These are phyloP conservation scores for Drosophila tanythrix DNA, from an alignment of 2,888 invertebrate species.

Conservation along the genomic window DNA sequence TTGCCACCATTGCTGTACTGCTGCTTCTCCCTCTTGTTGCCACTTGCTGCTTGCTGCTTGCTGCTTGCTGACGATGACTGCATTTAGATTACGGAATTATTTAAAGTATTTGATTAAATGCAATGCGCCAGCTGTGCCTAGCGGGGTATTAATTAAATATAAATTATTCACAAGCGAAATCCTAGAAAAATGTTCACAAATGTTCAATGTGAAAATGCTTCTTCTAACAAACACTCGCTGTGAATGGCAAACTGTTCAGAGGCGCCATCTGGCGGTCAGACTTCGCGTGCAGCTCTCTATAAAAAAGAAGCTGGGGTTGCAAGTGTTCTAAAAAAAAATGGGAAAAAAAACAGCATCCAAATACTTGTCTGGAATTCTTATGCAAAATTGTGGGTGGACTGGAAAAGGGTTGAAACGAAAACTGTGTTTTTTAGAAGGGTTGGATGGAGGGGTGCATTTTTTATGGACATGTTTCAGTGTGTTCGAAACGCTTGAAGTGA, in stretches of 20 bases:
- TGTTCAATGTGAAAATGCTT: not conserved
- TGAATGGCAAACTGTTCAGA: constrained; percentile 11
- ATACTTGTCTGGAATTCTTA: constrained; percentile 22
- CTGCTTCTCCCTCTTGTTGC: constrained; percentile 12
- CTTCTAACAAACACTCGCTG: constrained; percentile 5
- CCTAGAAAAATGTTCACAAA: constrained; percentile 23
- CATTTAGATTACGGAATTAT: constrained; percentile 85
- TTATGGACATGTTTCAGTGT: constrained; percentile 44
- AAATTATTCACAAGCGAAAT: constrained; percentile 74
- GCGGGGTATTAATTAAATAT: constrained; percentile 76
- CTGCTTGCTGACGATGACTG: constrained; percentile 68
- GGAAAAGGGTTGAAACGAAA: constrained; percentile 68
- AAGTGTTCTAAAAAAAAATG: constrained; percentile 71
- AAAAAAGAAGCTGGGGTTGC: constrained; percentile 47
- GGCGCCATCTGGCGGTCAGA: constrained; percentile 61
- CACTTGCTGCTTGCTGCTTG: not conserved
- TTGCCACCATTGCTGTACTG: constrained; percentile 40
- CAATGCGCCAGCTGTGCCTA: constrained; percentile 51
- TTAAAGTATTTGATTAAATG: constrained; percentile 84
- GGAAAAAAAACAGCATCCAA: not conserved
- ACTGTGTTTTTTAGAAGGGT: constrained; percentile 63
- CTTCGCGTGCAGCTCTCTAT: constrained; percentile 1
- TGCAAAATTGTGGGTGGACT: constrained; percentile 51
- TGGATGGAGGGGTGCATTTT: constrained; percentile 42
- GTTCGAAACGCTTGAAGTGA: not conserved